Evolutionary conservation across 1,140 invertebrate genomes (phyloP).

Genomic region (Saccostrea echinata): DNA sequence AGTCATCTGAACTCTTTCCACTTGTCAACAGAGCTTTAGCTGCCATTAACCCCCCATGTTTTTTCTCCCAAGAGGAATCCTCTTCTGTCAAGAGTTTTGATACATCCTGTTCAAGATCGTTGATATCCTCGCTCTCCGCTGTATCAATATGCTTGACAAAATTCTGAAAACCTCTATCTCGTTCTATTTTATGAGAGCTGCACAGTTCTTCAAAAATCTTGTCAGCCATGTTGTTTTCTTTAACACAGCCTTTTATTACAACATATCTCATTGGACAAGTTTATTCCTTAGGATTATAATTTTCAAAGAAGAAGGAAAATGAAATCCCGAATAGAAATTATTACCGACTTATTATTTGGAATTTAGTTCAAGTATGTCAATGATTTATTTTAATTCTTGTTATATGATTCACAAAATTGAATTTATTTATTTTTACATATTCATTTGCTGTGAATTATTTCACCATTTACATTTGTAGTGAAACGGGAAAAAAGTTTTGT

Average conservation of each 20-base stretch:
- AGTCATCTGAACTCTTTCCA: constrained; percentile 72
- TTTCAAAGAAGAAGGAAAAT: background rate
- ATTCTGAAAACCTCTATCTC: constrained; percentile 77
- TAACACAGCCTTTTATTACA: background rate
- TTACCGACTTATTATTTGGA: background rate
- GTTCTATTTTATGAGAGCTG: constrained; percentile 79
- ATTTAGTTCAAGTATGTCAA: background rate
- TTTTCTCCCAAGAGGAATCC: constrained; percentile 67
- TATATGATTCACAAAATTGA: no score
- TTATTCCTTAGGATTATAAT: background rate
- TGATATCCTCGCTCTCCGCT: constrained; percentile 63
- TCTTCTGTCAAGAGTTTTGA: constrained; percentile 60
- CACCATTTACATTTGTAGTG: no score
- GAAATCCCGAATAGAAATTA: background rate
- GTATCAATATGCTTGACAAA: constrained; percentile 72
- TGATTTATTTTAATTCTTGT: no score
- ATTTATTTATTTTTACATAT: no score
- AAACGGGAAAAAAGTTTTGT: background rate
- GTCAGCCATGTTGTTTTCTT: constrained; percentile 62
- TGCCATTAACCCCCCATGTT: constrained; percentile 80
- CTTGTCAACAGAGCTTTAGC: constrained; percentile 74
- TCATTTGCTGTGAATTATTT: no score
- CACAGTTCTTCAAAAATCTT: constrained; percentile 82
- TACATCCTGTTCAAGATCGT: constrained; percentile 66
- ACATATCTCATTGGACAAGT: background rate